A percentile compares a stretch with the other conserved stretches of the same genome.
Conservation (phyloP, 2,888 invertebrate species). For the Danaus chrysippus region DNA sequence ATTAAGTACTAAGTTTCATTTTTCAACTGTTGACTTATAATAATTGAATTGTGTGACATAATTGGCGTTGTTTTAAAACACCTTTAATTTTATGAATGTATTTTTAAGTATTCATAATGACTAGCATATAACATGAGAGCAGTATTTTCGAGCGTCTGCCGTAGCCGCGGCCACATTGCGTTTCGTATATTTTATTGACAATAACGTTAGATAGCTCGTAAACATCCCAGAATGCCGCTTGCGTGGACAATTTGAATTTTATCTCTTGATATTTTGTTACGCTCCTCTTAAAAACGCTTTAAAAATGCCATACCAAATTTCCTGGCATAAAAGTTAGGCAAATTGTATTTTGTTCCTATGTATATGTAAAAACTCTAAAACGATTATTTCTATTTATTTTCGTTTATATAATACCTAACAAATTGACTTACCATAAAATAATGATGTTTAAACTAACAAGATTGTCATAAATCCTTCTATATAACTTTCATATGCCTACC, state of each 20-base stretch:
- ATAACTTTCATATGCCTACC: too few species aligned
- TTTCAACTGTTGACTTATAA: too few species aligned
- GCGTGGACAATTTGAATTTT: slow-evolving; percentile 38
- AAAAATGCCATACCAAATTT: neutral
- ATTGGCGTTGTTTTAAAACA: neutral
- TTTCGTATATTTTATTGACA: slow-evolving; percentile 55
- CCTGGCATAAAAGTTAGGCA: neutral
- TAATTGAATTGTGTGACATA: too few species aligned
- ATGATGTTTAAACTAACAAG: too few species aligned
- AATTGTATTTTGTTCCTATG: too few species aligned
- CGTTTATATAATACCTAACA: too few species aligned
- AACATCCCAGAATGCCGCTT: slow-evolving; percentile 41
- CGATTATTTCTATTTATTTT: too few species aligned
- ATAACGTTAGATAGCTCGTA: slow-evolving; percentile 55
- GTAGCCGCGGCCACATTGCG: slow-evolving; percentile 21
- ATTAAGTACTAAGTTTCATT: too few species aligned
- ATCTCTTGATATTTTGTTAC: slow-evolving; percentile 27
- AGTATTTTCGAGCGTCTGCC: slow-evolving; percentile 21
- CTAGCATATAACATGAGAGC: neutral
- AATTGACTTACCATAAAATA: too few species aligned
- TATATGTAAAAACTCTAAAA: too few species aligned
- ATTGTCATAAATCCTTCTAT: too few species aligned
- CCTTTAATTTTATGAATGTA: neutral
- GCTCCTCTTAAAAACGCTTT: slow-evolving; percentile 5
- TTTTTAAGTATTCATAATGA: neutral